Base-by-base conservation (phyloP, 1,140 invertebrate species). In the Bradysia coprophila region DNA sequence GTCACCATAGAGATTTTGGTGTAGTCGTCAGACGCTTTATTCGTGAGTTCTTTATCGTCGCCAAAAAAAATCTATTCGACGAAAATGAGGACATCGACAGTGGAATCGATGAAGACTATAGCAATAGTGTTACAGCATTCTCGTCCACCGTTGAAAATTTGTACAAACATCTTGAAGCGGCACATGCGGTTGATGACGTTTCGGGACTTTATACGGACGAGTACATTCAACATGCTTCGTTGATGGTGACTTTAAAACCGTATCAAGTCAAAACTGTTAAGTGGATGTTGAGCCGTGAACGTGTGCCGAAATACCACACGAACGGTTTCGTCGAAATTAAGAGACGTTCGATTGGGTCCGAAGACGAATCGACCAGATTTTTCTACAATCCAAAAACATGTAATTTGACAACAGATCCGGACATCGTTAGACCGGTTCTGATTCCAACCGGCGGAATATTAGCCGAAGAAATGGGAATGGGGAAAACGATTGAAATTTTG, bases 391-490 rank as follows among this genome's bases (percentile, higher is more conserved):
- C 61, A 51, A 63, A 58, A 50, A 55, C 54, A 18, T 69, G 68
- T 31, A 61, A 57, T 41, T 40, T 71, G 8, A 45, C 48, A 16
- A 41, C 47, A 21, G 46, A 53, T 10, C 51, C 52, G 46, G 66
- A 66, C 19, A 22, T 52, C 10, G 40, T 57, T 21, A n/a, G n/a
- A n/a, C n/a, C n/a, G n/a, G 45, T 51, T 11, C 3, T 43, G 2
- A 32, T 62, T 21, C 60, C 63, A 31, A 68, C 65, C n/a, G 81
- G 82, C 40, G 83, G 82, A 5, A 82, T 87, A 42, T 58, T 87
- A 38, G 81, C 80, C 15, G 83, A 88, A 62, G 82, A 87, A 62
- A 88, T 87, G 83, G 83, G 82, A 9, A 55, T 87, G 16, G 83
- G 83, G 2, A 87, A 87, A 64, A 86, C 83, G 0, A 73, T 87